Base-by-base conservation (phyloP, 2,113 vertebrate species). In the Sclerurus mexicanus region DNA sequence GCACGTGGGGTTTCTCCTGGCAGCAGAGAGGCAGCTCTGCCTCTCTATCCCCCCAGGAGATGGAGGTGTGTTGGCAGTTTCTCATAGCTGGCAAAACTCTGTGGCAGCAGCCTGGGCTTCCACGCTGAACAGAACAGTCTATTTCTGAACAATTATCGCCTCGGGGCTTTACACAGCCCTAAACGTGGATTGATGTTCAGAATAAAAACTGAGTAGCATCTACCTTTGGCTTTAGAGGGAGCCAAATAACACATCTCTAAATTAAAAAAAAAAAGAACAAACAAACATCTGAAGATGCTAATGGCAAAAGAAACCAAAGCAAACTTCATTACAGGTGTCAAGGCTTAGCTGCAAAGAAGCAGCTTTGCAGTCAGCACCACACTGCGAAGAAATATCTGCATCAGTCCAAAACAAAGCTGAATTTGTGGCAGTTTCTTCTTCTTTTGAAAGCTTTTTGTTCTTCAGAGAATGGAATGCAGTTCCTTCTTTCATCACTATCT, bases 401-500 rank as follows among this genome's bases (percentile, higher is more conserved):
- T 59, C 73, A 72, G 60, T 23, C 56, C 71, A 89, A 58, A 87
- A 76, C 24, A 47, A 83, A 94, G 71, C 55, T 88, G 78, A 78
- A 85, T 87, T 78, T 89, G n/a, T 95, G 66, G 40, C 60, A 93
- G 7, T 90, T 91, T 91, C 73, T 68, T 92, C 68, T 85, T 76
- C 59, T 80, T 93, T 80, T 59, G 59, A 83, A 83, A 85, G 87
- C 59, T 74, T 85, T 94, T 86, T 88, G 71, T 64, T 94, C 93
- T 96, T 83, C 0, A 0, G 82, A 80, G 75, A 78, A 93, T 64
- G 59, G 90, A 95, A 88, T 80, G 90, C 30, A 44, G 55, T n/a
- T 71, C 56, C 52, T 81, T 77, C 95, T 96, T 91, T 96, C 79
- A 93, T 85, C 87, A 90, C 35, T 93, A 74, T 75, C 46, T 96